Conservation (phyloP, 1,140 invertebrate species). For the Pogonomyrmex barbatus region DNA sequence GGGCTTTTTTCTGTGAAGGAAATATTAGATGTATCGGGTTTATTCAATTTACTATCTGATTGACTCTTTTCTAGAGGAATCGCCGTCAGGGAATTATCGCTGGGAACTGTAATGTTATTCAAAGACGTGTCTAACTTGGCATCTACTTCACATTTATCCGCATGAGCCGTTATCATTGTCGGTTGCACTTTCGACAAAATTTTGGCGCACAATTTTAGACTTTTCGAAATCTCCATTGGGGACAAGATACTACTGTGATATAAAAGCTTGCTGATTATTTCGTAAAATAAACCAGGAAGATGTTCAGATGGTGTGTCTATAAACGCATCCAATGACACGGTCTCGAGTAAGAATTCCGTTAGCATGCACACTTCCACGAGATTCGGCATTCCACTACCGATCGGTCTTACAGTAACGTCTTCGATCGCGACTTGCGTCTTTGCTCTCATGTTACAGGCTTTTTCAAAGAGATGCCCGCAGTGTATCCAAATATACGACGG, state of each 20-base stretch:
- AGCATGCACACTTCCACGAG: constrained; percentile 90
- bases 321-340: constrained; percentile 93
- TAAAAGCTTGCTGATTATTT: constrained; percentile 89
- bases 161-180: constrained; percentile 81
- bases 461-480: constrained; percentile 90
- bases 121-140: constrained; percentile 62
- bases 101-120: constrained; percentile 31
- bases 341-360: constrained; percentile 92
- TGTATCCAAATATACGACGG: constrained; percentile 95
- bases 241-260: constrained; percentile 87
- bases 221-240: constrained; percentile 88
- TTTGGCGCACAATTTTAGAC: constrained; percentile 90
- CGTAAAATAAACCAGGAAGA: constrained; percentile 90
- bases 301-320: constrained; percentile 93
- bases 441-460: constrained; percentile 86
- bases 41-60: constrained; percentile 89
- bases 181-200: constrained; percentile 93
- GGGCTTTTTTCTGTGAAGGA: constrained; percentile 79
- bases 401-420: constrained; percentile 83
- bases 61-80: constrained; percentile 89
- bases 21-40: constrained; percentile 79
- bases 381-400: constrained; percentile 88
- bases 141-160: constrained; percentile 74
- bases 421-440: constrained; percentile 70
- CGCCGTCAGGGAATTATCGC: constrained; percentile 76